Evolutionary conservation across 2,113 vertebrate genomes (phyloP), one percentile per base, ranked within the genome.

Genomic region (Gnathochromis pfefferi): DNA sequence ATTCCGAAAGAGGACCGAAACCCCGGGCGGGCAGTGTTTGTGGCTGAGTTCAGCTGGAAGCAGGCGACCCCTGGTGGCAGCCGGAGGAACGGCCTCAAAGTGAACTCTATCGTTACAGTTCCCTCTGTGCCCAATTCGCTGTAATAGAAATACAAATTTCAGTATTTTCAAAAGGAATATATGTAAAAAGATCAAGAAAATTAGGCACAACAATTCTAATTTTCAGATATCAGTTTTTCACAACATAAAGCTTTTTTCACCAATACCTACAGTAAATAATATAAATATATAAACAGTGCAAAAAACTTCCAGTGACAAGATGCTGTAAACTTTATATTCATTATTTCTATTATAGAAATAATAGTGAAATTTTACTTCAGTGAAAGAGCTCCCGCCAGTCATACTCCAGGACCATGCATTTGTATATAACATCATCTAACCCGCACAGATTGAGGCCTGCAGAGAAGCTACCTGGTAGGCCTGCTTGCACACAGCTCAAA

Each of bases 61-160:
- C 80, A 54, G 47, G 90, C 89, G 94, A 42, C 95, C 92, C 73
- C 91, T 95, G 88, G 65, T 94, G 94, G 92, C 19, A 19, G 21
- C 63, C 0, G 1, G 13, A 26, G 82, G 47, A 38, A 81, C 2
- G 1, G 4, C 13, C 23, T 2, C 19, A 26, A 42, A 60, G 7
- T 1, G 16, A 7, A 23, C 33, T 28, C 40, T 4, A 51, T 78
- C 28, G 1, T 68, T 12, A 81, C 38, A 3, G 75, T 9, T 58
- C 75, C 60, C 38, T 33, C 40, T 63, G 33, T 19, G 35, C 28
- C 40, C 60, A 33, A 51, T 88, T 51, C 75, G 12, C 80, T 47
- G 19, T 58, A 38, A 73, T 73, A 82, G 12, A 58, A 28, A 58
- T 57, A 16, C 13, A 9, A 28, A 58, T 58, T 2, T 58, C 7